A percentile compares a stretch with the other conserved stretches of the same genome.
These are phyloP conservation scores for Myathropa florea DNA, from an alignment of 2,888 invertebrate genomes.

Conservation along the genomic window DNA sequence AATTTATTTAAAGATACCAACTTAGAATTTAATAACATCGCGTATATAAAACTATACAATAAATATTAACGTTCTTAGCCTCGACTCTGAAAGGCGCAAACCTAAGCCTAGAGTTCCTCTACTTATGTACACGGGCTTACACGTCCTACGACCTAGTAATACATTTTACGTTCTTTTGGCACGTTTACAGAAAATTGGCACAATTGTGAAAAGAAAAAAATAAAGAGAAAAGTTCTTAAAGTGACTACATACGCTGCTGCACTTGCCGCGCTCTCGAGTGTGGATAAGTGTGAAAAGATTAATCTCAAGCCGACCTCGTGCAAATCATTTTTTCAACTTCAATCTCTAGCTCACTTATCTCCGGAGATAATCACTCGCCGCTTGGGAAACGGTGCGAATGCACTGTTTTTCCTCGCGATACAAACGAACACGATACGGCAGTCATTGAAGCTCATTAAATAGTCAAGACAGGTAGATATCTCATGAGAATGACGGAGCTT, in stretches of 20 bases:
- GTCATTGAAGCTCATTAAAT: conserved; percentile 52
- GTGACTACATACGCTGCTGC: background rate
- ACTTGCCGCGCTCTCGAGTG: background rate
- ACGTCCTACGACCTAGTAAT: conserved; percentile 24
- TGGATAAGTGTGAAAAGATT: background rate
- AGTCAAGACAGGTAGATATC: conserved; percentile 28
- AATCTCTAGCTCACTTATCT: conserved; percentile 16
- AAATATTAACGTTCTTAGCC: conserved; percentile 30
- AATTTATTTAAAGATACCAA: conserved; percentile 32
- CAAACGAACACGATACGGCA: background rate
- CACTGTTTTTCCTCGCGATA: background rate
- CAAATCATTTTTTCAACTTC: conserved; percentile 14
- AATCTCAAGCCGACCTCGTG: background rate
- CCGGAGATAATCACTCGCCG: conserved; percentile 9
- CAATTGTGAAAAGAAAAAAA: conserved; percentile 15
- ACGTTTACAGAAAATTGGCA: conserved; percentile 54
- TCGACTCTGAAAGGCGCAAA: conserved; percentile 9
- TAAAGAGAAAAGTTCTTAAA: background rate
- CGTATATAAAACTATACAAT: conserved; percentile 75
- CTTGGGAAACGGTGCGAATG: conserved; percentile 14
- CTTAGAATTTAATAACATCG: conserved; percentile 34
- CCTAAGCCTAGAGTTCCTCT: background rate
- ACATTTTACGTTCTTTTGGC: conserved; percentile 62
- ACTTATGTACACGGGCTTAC: conserved; percentile 16
- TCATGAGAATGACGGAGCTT: conserved; percentile 16